phyloP scores from a whole-genome alignment of 2,113 vertebrate genomes.

The Bombycilla garrulus region DNA sequence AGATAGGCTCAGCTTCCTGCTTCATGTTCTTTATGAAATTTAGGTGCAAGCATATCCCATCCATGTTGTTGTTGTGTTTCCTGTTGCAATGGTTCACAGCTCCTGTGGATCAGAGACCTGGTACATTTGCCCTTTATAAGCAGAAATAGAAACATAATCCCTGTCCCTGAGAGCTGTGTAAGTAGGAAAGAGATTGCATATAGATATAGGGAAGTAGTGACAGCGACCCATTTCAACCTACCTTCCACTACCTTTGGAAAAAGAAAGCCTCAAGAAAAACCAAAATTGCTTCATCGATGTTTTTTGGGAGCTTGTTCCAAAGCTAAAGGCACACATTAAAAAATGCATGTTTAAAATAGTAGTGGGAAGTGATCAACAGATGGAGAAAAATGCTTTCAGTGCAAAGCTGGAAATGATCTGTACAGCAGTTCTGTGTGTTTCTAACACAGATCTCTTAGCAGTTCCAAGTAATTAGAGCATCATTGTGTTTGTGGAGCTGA shows the following conservation, averaged over 20 bases:
- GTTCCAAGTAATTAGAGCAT: neutral
- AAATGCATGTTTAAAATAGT: neutral
- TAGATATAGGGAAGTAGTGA: neutral
- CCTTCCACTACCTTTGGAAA: neutral
- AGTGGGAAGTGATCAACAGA: neutral
- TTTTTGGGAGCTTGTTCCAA: neutral
- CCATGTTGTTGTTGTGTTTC: neutral
- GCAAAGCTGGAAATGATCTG: neutral
- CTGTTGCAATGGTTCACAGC: neutral
- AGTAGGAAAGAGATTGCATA: neutral
- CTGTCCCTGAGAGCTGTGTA: neutral
- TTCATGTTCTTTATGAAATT: neutral
- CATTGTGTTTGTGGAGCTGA: neutral
- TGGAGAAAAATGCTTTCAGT: neutral
- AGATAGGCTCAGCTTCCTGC: neutral
- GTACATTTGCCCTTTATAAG: neutral
- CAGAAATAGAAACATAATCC: neutral
- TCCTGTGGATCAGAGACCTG: neutral
- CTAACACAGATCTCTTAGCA: too few relatives aligned
- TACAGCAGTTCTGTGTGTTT: neutral
- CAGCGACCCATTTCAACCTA: neutral
- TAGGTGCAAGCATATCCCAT: neutral
- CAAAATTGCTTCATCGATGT: accelerated
- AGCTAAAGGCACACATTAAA: neutral
- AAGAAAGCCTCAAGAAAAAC: neutral